Percentiles rank a stretch among this genome's conserved stretches.
phyloP scores from a whole-genome alignment of 2,888 invertebrate genomes.

The Xanthostigma xanthostigma region DNA sequence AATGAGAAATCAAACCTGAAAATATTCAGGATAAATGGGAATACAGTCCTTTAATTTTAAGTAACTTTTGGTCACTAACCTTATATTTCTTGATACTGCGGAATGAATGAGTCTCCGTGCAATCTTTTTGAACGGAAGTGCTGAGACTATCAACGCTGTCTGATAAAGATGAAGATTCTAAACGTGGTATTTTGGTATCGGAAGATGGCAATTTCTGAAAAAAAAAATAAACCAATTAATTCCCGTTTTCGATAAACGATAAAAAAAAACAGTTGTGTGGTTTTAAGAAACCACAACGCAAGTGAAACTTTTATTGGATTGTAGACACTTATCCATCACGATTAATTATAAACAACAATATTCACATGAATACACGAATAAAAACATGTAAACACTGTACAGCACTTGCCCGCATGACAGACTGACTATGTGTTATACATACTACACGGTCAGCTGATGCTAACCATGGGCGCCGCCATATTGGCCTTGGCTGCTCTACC shows the following conservation, averaged over 20 bases:
- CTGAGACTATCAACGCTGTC: not conserved
- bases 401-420: too few relatives aligned
- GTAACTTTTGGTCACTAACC: constrained; percentile 21
- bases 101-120: constrained; percentile 22
- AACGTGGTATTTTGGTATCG: constrained; percentile 26
- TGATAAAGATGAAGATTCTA: constrained; percentile 17
- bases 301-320: too few relatives aligned
- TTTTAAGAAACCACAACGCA: too few relatives aligned
- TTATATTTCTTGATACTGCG: constrained; percentile 35
- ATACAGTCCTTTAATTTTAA: not conserved
- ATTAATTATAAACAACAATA: too few relatives aligned
- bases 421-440: too few relatives aligned
- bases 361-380: too few relatives aligned
- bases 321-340: too few relatives aligned
- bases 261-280: too few relatives aligned
- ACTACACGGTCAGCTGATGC: too few relatives aligned
- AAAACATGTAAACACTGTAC: too few relatives aligned
- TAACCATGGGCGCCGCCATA: too few relatives aligned
- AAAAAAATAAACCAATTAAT: constrained; percentile 7
- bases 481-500: too few relatives aligned
- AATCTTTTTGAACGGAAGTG: constrained; percentile 7
- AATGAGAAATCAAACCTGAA: constrained; percentile 4
- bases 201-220: constrained; percentile 25
- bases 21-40: constrained; percentile 1
- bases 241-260: not conserved